Evolutionary conservation across 2,797 vertebrate genomes (phyloP), one percentile per base, ranked within the genome.

Genomic region (Mormyrops attenuatus): DNA sequence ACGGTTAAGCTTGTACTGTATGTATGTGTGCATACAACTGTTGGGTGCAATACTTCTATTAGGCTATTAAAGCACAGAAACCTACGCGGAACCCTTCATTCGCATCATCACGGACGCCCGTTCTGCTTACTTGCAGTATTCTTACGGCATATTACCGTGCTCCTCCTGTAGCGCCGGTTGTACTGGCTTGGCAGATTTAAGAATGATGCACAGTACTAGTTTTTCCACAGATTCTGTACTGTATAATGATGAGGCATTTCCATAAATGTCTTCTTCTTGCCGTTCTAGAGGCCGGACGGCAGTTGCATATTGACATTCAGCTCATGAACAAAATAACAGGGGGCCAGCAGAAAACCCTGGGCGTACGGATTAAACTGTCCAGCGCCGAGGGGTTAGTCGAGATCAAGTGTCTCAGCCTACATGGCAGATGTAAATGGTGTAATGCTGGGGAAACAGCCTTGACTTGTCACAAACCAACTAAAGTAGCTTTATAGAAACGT

Each of bases 291-390:
- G 57, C 53, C 49, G 11, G 30, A 60, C 44, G 2, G 87, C 34
- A 7, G 47, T 88, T 44, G 69, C 86, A 47, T 49, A 87, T 87
- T 89, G 89, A 52, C 55, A 89, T 86, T 89, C 89, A 87, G 55
- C 34, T 89, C 55, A 50, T 89, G 88, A 66, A 85, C 30, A 5
- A 41, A 60, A 49, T 89, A 52, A 63, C 11, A 50, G 85, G 38
- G 50, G 89, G 50, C 85, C 17, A 34, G 89, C 60, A 26, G n/a
- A 53, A 60, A 87, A 87, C 89, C 82, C 89, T n/a, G 52, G 63
- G 34, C 17, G 20, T 57, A 30, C 38, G 49, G 60, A 82, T 90
- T 82, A 88, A 57, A 77, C 85, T 73, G 49, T 26, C 89, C 85
- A 87, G 22, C 30, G 52, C 55, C 30, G 11, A 63, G 44, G 84